Evolutionary conservation across 2,797 vertebrate species (phyloP).

Genomic region (Smutsia gigantea): DNA sequence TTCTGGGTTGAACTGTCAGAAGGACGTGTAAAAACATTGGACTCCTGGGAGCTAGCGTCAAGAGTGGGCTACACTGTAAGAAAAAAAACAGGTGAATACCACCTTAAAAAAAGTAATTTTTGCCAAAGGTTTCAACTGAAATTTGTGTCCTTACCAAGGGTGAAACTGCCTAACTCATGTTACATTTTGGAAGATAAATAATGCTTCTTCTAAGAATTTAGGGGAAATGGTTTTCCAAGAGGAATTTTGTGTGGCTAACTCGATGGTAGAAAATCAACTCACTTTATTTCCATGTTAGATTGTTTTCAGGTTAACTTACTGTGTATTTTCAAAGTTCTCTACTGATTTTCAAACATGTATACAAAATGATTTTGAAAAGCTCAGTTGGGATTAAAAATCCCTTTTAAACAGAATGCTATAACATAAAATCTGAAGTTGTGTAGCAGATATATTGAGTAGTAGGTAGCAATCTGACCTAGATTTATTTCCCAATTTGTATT

Average conservation of each 20-base stretch:
- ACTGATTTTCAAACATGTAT: not conserved
- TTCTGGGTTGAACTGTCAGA: too few species aligned
- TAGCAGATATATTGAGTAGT: not conserved
- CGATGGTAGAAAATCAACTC: not conserved
- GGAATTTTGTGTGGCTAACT: not conserved
- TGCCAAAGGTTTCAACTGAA: not conserved
- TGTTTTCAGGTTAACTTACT: not conserved
- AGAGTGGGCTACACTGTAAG: not conserved
- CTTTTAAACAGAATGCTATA: not conserved
- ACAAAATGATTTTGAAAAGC: not conserved
- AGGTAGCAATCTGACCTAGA: not conserved
- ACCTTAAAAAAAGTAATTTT: not conserved
- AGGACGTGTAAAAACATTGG: not conserved
- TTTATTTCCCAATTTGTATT: constrained; percentile 18
- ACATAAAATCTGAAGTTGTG: not conserved
- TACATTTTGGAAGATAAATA: not conserved
- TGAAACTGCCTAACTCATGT: not conserved
- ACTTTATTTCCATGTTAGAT: not conserved
- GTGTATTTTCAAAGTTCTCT: not conserved
- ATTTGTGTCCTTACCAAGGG: not conserved
- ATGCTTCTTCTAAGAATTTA: not conserved
- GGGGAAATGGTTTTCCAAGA: not conserved
- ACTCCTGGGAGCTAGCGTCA: not conserved
- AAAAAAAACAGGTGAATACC: not conserved
- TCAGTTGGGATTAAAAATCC: not conserved